A percentile compares a stretch with the other conserved stretches of the same genome.
Conservation (phyloP, 2,888 invertebrate species). For the Acrobasis suavella region DNA sequence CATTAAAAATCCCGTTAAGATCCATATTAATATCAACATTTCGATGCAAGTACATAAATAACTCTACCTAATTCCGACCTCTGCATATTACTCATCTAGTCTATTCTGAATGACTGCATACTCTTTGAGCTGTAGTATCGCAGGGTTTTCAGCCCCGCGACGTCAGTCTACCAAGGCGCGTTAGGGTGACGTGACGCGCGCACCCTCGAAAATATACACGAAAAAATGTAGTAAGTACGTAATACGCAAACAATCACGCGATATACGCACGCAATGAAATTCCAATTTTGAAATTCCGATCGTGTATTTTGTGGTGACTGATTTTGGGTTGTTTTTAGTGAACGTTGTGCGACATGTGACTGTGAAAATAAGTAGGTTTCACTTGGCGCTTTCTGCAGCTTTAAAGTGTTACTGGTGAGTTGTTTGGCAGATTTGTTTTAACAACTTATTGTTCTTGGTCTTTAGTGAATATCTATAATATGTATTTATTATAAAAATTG, state of each 20-base stretch:
- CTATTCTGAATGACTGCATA: constrained; percentile 23
- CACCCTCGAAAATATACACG: constrained; percentile 55
- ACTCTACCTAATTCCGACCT: no score
- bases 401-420: constrained; percentile 49
- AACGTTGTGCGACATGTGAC: constrained; percentile 48
- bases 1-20: no score
- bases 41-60: no score
- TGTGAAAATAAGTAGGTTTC: constrained; percentile 37
- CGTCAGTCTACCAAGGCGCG: constrained; percentile 58
- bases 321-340: constrained; percentile 37
- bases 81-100: background rate
- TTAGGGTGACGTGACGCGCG: constrained; percentile 44
- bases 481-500: no score
- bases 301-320: constrained; percentile 29
- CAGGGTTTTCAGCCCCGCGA: constrained; percentile 65
- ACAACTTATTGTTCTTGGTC: background rate
- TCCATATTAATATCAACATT: no score
- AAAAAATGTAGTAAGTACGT: constrained; percentile 58
- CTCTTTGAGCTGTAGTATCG: constrained; percentile 69
- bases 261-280: constrained; percentile 38
- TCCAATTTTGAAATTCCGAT: constrained; percentile 32
- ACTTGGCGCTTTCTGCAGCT: constrained; percentile 34
- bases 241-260: constrained; percentile 38
- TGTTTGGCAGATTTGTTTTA: constrained; percentile 14
- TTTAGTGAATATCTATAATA: no score